phyloP scores from a whole-genome alignment of 2,113 vertebrate genomes.

The Dermatemys mawii region DNA sequence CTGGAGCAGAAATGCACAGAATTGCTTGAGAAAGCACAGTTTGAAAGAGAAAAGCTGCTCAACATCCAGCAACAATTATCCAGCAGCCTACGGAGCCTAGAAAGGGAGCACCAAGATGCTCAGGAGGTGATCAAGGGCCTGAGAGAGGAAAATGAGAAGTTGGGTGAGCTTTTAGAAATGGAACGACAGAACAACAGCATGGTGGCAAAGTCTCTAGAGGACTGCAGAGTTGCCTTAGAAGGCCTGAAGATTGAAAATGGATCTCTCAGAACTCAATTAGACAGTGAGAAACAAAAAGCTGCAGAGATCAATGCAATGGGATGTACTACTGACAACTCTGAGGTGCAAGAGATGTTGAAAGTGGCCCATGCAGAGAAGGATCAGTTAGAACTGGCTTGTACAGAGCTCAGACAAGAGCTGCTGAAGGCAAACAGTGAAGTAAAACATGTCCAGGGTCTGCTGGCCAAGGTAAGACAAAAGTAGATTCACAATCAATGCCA shows the following conservation, averaged over 20 bases:
- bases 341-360: slow-evolving; percentile 87
- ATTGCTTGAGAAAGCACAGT: slow-evolving; percentile 89
- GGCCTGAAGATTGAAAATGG: slow-evolving; percentile 86
- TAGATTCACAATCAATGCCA: neutral
- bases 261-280: slow-evolving; percentile 85
- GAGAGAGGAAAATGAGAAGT: slow-evolving; percentile 84
- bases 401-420: slow-evolving; percentile 87
- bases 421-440: slow-evolving; percentile 84
- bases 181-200: slow-evolving; percentile 76
- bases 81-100: slow-evolving; percentile 87
- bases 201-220: slow-evolving; percentile 78
- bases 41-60: slow-evolving; percentile 94
- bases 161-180: slow-evolving; percentile 80
- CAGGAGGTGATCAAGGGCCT: slow-evolving; percentile 80
- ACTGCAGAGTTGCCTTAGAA: slow-evolving; percentile 80
- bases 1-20: slow-evolving; percentile 90
- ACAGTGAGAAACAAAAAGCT: slow-evolving; percentile 87
- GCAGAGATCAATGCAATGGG: slow-evolving; percentile 81
- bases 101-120: slow-evolving; percentile 90
- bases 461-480: slow-evolving; percentile 85
- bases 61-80: slow-evolving; percentile 96
- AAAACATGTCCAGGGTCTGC: slow-evolving; percentile 79
- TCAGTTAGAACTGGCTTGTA: slow-evolving; percentile 83
- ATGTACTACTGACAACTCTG: slow-evolving; percentile 77
- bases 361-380: slow-evolving; percentile 86